Percentiles rank a stretch among this genome's conserved stretches.
Conservation (phyloP, 2,797 vertebrate species). For the Pantherophis alleghaniensis region DNA sequence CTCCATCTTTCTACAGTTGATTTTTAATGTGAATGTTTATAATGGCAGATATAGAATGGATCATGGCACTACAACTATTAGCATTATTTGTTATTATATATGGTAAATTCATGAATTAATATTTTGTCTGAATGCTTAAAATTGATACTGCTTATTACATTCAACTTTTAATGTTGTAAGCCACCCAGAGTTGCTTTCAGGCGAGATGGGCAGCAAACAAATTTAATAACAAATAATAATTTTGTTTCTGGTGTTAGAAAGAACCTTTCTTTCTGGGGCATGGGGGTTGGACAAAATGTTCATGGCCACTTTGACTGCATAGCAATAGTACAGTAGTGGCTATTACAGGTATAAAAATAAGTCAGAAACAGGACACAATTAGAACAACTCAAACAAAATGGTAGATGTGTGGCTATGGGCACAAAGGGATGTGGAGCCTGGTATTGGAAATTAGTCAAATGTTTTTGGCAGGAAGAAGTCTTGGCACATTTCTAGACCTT, state of each 20-base stretch:
- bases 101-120: neutral
- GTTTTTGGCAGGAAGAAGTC: neutral
- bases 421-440: neutral
- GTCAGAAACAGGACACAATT: neutral
- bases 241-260: neutral
- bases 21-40: neutral
- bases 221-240: neutral
- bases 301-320: neutral
- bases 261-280: neutral
- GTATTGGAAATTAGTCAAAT: neutral
- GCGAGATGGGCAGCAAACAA: neutral
- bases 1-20: neutral
- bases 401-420: neutral
- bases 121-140: neutral
- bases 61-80: neutral
- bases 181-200: neutral
- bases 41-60: neutral
- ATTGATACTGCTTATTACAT: neutral
- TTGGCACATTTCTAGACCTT: neutral
- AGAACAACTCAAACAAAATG: neutral
- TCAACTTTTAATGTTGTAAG: neutral
- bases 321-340: neutral
- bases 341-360: neutral
- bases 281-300: neutral
- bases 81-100: neutral